Percentiles rank a stretch among this genome's conserved stretches.
These are phyloP conservation scores for Cairina moschata DNA, from an alignment of 2,113 vertebrate species.

Conservation along the genomic window DNA sequence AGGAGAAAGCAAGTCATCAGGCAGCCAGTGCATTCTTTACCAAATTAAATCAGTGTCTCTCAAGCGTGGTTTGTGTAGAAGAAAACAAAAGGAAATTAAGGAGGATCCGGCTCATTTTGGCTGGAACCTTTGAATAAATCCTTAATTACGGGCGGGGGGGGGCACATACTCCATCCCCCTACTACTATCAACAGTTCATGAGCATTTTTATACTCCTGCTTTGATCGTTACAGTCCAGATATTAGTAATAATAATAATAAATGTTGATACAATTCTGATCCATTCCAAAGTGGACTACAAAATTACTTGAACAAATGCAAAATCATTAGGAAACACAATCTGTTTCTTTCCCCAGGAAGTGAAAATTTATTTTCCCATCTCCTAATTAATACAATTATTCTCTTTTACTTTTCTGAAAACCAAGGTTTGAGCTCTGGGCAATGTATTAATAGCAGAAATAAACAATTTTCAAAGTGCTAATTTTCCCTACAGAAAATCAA, in stretches of 20 bases:
- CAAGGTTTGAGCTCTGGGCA: not conserved
- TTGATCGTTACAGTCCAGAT: not conserved
- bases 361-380: not conserved
- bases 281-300: not conserved
- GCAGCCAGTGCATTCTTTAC: constrained; percentile 36
- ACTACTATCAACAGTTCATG: not conserved
- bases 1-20: constrained; percentile 62
- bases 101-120: not conserved
- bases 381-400: not conserved
- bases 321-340: not conserved
- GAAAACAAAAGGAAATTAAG: constrained; percentile 38
- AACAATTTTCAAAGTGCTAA: not conserved
- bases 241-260: not conserved
- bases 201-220: not conserved
- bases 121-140: not conserved
- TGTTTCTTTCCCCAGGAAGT: not conserved
- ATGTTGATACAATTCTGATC: not conserved
- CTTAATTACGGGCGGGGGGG: not conserved
- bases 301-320: constrained; percentile 20
- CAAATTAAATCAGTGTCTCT: constrained; percentile 67
- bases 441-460: not conserved
- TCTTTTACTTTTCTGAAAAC: not conserved
- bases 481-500: not conserved
- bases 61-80: constrained; percentile 41
- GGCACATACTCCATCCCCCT: not conserved